Evolutionary conservation across 2,888 invertebrate genomes (phyloP).

Genomic region (Asteroscopus sphinx): DNA sequence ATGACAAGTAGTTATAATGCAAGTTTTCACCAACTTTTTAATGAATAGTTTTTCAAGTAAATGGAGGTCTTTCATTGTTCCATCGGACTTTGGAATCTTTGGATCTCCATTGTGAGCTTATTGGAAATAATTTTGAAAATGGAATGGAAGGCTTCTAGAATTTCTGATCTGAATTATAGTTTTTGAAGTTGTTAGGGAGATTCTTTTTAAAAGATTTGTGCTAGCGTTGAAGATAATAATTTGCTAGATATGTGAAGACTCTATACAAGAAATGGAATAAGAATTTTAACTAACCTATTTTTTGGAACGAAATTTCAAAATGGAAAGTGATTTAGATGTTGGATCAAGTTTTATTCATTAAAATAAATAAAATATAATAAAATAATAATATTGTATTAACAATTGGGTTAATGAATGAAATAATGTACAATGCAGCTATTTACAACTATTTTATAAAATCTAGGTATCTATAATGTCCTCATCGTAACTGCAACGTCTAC

Average conservation of each 20-base stretch:
- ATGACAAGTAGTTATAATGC: slow-evolving; percentile 50
- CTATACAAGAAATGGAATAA: too few species aligned
- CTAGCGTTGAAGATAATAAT: too few species aligned
- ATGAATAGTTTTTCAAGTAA: slow-evolving; percentile 64
- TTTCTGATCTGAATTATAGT: not conserved
- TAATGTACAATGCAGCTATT: not conserved
- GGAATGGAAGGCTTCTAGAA: not conserved
- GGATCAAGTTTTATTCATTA: too few species aligned
- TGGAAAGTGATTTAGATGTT: too few species aligned
- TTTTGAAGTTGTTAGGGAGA: too few species aligned
- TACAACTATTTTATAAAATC: not conserved
- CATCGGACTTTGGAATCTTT: slow-evolving; percentile 36
- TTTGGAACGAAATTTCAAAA: too few species aligned
- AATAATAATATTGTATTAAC: too few species aligned
- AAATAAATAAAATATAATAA: too few species aligned
- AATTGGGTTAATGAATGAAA: too few species aligned
- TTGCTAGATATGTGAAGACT: too few species aligned
- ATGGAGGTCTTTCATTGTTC: slow-evolving; percentile 50
- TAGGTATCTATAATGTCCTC: slow-evolving; percentile 2
- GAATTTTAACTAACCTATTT: too few species aligned
- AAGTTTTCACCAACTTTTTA: slow-evolving; percentile 62
- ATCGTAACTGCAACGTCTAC: slow-evolving; percentile 5
- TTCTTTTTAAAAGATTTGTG: too few species aligned
- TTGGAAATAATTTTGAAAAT: slow-evolving; percentile 33
- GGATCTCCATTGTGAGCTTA: slow-evolving; percentile 40